Evolutionary conservation across 2,888 invertebrate genomes (phyloP), one percentile per base, ranked within the genome.

Genomic region (Laothoe populi): DNA sequence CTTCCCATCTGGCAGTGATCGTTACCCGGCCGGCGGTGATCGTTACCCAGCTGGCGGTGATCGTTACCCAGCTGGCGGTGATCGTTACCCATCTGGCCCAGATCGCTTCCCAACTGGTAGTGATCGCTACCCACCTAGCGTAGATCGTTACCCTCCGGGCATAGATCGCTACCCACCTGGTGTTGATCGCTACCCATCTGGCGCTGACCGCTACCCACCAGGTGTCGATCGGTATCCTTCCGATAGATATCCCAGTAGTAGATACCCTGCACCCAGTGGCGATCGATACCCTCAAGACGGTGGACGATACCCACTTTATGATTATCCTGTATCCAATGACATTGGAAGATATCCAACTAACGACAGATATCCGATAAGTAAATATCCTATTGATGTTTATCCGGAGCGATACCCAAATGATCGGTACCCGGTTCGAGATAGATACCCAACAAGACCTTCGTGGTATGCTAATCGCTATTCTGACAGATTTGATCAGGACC

Each of bases 101-200:
- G 94, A 93, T 73, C 88, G 94, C 35, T 94, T 94, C 71, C 94
- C 94, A 19, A 88, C 87, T 8, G 86, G 88, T 0, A 84, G 85
- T 16, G 84, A 85, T 59, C 79, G 86, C 40, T 87, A 83, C 63
- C 89, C 88, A 1, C 79, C 71, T 65, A 83, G 77, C 67, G 78
- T 49, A 64, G 72, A 89, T 83, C 87, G 93, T 66, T 93, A 90
- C 75, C 92, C 93, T 26, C 70, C 84, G 8, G 80, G 90, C 62
- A 63, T 66, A 21, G 84, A 89, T 70, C 88, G 93, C 60, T 83
- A 80, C 62, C 79, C 82, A 66, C 70, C 63, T 0, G 63, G 63
- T 1, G 23, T 10, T 2, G 69, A 68, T 26, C 46, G 69, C 0
- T 69, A 64, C 19, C 77, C 72, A 24, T 72, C 83, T 11, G 88